Percentiles rank a stretch among this genome's conserved stretches.
These are phyloP conservation scores for Periophthalmus magnuspinnatus DNA, from an alignment of 2,797 vertebrate species.

Conservation along the genomic window DNA sequence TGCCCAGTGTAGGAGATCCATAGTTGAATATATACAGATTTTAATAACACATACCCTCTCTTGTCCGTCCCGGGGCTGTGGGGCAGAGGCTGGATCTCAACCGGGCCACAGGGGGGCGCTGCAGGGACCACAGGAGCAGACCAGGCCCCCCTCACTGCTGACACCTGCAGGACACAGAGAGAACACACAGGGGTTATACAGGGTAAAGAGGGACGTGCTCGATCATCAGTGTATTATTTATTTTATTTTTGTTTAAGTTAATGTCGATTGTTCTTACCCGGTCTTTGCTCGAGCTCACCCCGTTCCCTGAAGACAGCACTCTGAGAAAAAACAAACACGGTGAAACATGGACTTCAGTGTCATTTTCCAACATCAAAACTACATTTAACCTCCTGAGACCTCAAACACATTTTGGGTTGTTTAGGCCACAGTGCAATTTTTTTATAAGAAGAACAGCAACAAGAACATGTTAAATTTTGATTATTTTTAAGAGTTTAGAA, in stretches of 20 bases:
- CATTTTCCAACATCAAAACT: no score
- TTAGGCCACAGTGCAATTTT: no score
- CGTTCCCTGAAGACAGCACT: conserved; percentile 68
- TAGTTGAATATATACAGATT: no score
- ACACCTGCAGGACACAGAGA: conserved; percentile 60
- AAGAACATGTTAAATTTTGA: no score
- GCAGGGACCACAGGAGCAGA: conserved; percentile 73
- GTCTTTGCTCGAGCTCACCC: conserved; percentile 77
- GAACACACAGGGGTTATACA: not conserved
- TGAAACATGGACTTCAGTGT: no score
- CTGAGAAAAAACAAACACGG: conserved; percentile 33
- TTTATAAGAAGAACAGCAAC: no score
- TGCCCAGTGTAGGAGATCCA: no score
- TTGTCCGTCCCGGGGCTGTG: conserved; percentile 85
- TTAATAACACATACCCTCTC: conserved; percentile 80
- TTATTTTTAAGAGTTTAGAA: no score
- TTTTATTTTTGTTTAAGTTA: not conserved
- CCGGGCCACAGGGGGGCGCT: conserved; percentile 65
- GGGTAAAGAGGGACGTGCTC: no score
- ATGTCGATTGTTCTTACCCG: not conserved
- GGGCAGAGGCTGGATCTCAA: conserved; percentile 88
- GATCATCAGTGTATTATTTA: no score
- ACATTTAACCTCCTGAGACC: no score
- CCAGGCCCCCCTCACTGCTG: conserved; percentile 69
- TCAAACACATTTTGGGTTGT: no score